phyloP scores from a whole-genome alignment of 2,113 vertebrate genomes.

The Hippocampus comes region DNA sequence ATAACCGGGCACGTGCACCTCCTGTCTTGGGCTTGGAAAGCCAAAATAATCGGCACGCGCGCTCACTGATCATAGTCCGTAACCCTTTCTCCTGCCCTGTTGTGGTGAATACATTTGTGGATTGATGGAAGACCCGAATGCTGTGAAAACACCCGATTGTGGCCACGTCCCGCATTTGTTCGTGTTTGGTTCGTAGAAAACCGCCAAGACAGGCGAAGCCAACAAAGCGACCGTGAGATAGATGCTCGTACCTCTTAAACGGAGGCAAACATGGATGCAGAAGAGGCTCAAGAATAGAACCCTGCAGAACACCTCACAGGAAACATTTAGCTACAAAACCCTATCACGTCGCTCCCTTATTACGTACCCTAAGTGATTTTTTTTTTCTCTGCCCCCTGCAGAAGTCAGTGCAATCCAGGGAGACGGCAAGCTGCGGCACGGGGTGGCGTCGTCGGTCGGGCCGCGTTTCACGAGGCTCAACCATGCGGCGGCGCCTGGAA shows the following conservation, averaged over 20 bases:
- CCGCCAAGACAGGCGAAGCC: not conserved
- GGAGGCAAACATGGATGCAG: no score
- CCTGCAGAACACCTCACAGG: not conserved
- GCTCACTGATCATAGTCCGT: no score
- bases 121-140: not conserved
- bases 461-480: conserved; percentile 70
- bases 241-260: not conserved
- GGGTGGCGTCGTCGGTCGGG: conserved; percentile 1
- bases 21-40: not conserved
- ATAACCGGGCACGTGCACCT: not conserved
- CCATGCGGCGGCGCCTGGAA: conserved; percentile 93
- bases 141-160: not conserved
- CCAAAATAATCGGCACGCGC: no score
- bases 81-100: no score
- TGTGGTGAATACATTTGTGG: no score
- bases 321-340: not conserved
- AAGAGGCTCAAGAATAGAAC: not conserved
- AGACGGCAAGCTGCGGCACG: conserved; percentile 21
- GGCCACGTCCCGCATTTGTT: no score
- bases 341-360: no score
- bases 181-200: no score
- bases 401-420: conserved; percentile 39
- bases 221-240: not conserved
- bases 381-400: not conserved
- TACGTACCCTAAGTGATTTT: no score